Conservation (phyloP, 2,113 vertebrate species). For the Nyctereutes procyonoides region DNA sequence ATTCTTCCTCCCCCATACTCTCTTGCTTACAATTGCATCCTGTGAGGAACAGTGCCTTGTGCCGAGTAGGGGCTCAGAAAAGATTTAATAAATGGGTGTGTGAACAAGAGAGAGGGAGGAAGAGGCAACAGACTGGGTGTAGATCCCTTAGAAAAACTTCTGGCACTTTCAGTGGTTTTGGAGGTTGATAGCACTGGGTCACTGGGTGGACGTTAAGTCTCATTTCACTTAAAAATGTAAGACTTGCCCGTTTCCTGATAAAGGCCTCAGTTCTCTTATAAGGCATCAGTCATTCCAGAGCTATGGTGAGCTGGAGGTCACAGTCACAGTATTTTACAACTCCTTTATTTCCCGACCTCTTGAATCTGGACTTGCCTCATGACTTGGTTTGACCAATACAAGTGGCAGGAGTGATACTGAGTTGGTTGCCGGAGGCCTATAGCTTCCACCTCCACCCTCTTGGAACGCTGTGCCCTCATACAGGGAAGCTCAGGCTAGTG, state of each 20-base stretch:
- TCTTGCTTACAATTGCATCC: not conserved
- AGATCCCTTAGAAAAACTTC: not conserved
- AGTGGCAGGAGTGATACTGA: not conserved
- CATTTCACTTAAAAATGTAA: slow-evolving; percentile 4
- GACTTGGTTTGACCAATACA: not conserved
- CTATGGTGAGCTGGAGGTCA: not conserved
- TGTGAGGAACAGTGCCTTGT: not conserved
- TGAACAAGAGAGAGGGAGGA: not conserved
- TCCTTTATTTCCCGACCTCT: not conserved
- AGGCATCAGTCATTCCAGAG: not conserved
- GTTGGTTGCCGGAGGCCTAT: not conserved
- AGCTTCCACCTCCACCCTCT: no score
- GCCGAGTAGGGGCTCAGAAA: not conserved
- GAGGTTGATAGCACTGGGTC: not conserved
- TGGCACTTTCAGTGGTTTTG: not conserved
- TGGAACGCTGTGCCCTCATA: not conserved
- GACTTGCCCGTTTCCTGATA: not conserved
- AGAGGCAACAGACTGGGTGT: not conserved
- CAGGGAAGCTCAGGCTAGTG: not conserved
- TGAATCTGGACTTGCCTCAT: not conserved
- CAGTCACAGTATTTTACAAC: not conserved
- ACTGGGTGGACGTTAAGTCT: not conserved
- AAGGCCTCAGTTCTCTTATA: not conserved
- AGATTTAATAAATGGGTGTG: not conserved
- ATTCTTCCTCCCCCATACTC: not conserved